These are phyloP conservation scores for Bucorvus abyssinicus DNA, from an alignment of 2,797 vertebrate species.

Conservation along the genomic window DNA sequence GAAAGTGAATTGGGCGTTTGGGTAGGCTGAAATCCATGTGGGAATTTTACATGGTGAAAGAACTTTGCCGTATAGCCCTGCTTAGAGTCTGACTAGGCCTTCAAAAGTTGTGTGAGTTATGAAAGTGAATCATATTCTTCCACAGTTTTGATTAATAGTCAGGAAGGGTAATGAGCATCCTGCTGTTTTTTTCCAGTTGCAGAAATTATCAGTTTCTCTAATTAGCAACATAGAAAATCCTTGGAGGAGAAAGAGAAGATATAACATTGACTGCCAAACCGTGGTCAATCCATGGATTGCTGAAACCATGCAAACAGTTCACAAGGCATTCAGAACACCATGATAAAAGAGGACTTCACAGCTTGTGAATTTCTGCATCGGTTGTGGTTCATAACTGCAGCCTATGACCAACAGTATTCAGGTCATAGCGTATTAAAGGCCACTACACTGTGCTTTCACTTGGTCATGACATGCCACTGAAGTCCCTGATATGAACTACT, in stretches of 20 bases:
- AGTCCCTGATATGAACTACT: neutral
- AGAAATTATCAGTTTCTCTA: neutral
- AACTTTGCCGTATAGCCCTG: neutral
- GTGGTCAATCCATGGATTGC: neutral
- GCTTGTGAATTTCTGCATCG: neutral
- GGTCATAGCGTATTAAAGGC: neutral
- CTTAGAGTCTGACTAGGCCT: neutral
- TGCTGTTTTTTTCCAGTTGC: neutral
- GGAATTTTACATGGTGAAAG: neutral
- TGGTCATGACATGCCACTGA: neutral
- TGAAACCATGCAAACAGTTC: neutral
- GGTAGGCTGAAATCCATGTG: neutral
- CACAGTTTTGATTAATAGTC: neutral
- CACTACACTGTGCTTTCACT: neutral
- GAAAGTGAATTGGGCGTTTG: constrained; percentile 9
- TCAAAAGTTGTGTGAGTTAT: neutral
- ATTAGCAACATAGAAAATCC: neutral
- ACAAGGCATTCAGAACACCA: neutral
- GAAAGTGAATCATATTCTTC: neutral
- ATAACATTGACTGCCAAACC: neutral
- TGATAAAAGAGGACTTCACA: neutral
- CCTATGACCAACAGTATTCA: neutral
- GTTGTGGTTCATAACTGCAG: neutral
- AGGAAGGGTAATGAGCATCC: neutral
- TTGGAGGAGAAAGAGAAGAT: neutral